A percentile compares a stretch with the other conserved stretches of the same genome.
Conservation (phyloP, 1,140 invertebrate genomes). For the Euura lappo region DNA sequence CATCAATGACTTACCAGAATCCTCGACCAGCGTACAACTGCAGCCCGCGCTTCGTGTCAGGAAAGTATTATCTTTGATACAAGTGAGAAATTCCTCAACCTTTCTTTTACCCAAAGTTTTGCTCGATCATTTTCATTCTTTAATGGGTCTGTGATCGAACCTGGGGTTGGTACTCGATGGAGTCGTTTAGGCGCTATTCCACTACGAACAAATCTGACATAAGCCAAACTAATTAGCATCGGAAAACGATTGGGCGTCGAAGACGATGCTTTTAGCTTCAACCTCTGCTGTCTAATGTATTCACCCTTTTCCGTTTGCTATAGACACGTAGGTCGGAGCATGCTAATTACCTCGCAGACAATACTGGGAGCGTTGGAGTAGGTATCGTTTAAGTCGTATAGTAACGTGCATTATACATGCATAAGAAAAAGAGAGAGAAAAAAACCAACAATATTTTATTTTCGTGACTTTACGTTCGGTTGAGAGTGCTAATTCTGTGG, state of each 20-base stretch:
- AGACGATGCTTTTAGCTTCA: neutral
- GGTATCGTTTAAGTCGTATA: neutral
- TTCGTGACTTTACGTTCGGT: neutral
- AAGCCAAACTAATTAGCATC: constrained; percentile 1
- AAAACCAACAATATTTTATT: neutral
- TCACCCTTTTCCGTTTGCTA: neutral
- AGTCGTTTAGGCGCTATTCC: too few species aligned
- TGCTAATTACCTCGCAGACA: constrained; percentile 5
- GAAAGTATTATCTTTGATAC: too few species aligned
- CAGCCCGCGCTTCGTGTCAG: neutral
- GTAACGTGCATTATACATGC: neutral
- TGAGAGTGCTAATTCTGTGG: neutral
- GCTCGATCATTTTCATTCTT: too few species aligned
- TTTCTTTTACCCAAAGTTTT: too few species aligned
- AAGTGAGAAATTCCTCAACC: too few species aligned
- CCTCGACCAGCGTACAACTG: neutral
- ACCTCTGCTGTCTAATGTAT: neutral
- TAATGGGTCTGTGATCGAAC: too few species aligned
- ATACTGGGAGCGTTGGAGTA: neutral
- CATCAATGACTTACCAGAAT: neutral
- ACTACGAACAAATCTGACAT: neutral
- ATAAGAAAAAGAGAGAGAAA: neutral
- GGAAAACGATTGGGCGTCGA: constrained; percentile 1
- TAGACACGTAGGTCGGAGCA: neutral
- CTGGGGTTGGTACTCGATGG: too few species aligned